Base-by-base conservation (phyloP, 2,113 vertebrate genomes). In the Calyptomena viridis region DNA sequence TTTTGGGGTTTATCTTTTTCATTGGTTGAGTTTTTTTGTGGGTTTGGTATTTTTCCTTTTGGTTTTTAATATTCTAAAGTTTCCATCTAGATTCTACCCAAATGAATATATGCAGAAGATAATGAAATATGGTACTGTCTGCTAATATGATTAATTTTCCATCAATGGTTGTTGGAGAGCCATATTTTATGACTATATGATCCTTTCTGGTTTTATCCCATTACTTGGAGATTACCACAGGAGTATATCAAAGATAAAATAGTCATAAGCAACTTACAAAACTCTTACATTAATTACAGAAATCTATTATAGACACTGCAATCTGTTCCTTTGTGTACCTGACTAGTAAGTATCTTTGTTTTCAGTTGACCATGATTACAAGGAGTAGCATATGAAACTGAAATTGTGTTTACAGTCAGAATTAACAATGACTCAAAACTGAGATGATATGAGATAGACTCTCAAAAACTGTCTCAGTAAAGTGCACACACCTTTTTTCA, bases 181-280 rank as follows among this genome's bases (percentile, higher is more conserved):
- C 60, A 7, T 86, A 95, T 93, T 96, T 97, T 81, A 82, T 49
- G 16, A 47, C 39, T 82, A 3, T 42, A 79, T 92, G 83, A 94
- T 67, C 53, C 47, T 84, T 71, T 52, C 90, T 94, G 58, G 89
- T 56, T 52, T 95, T 82, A 92, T 93, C 42, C 68, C 62, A 93
- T 84, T 93, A 77, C 37, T 60, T 58, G 58, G 42, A 56, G 49
- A 94, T 78, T 95, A 94, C 49, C 60, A 84, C 13, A 82, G 77
- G 33, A 90, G 33, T 71, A 76, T 86, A 71, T 88, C 76, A 81
- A 72, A 81, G 52, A 89, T 52, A 66, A 92, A 93, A 83, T 21
- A 73, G 35, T 66, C 39, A 89, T 2, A 3, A 73, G 8, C 28
- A 77, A 73, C 53, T 87, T 77, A 37, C 4, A 85, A 66, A 87